Evolutionary conservation across 2,113 vertebrate species (phyloP), one percentile per base, ranked within the genome.

Genomic region (Orthonyx spaldingii): DNA sequence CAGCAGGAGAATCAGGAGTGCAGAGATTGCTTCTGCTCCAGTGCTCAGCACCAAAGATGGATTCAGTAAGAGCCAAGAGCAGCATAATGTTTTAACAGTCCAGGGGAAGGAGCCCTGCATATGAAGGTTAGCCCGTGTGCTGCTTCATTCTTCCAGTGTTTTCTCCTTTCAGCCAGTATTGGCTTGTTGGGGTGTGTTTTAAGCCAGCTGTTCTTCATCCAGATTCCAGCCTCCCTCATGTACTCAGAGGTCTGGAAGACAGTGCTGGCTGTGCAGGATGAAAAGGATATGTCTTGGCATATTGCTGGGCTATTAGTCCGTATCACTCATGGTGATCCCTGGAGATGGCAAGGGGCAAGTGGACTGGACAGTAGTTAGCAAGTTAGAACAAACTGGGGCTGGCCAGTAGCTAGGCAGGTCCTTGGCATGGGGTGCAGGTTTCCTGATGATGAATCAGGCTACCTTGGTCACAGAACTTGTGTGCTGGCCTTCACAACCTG

Each of bases 141-240:
- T 68, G 49, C 64, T 68, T 53, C 79, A 7, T 83, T 90, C 60
- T 88, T 77, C 33, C 66, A 93, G 57, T 32, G 46, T 68, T 94
- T 95, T 88, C 60, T 88, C 66, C 70, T 88, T 92, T 79, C 79
- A 93, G 52, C n/a, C 50, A 88, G 44, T 22, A 39, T 75, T 95
- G 92, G 94, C 90, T 79, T 76, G 59, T 57, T 28, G 57, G 81
- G 35, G 3, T 78, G 30, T 93, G 65, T 65, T 91, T 84, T 72
- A 56, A 94, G 91, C 95, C 94, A 96, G 93, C 89, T 96, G 94
- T 79, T 94, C 92, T 76, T 88, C 82, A 82, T 95, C 94, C 94
- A 96, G 92, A 46, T 95, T 96, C 82, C 92, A 94, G 87, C 53
- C 57, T 92, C 75, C 53, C 84, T 93, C 79, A 39, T 84, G 92